Percentiles rank a stretch among this genome's conserved stretches.
phyloP scores from a whole-genome alignment of 2,888 invertebrate genomes.

The Tuberolachnus salignus region DNA sequence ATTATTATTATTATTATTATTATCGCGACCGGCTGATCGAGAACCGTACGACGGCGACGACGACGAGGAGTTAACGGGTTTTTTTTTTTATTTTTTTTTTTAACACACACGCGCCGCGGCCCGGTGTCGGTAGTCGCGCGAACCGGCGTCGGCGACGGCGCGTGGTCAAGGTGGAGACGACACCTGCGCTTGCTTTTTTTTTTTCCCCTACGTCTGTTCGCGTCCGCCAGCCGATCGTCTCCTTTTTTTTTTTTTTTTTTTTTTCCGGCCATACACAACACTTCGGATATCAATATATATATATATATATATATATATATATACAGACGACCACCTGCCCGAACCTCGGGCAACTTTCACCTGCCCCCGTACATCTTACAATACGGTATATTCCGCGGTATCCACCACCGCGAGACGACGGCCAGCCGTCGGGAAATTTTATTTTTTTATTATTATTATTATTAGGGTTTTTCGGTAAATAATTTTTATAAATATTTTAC shows the following conservation, averaged over 20 bases:
- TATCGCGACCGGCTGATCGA: neutral
- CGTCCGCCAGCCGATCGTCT: neutral
- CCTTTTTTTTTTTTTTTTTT: neutral
- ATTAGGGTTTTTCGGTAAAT: too few relatives aligned
- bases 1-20: neutral
- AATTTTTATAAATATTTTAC: too few relatives aligned
- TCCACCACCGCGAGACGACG: too few relatives aligned
- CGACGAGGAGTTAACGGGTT: too few relatives aligned
- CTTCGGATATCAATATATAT: too few relatives aligned
- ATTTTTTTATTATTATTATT: too few relatives aligned
- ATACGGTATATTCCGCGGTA: too few relatives aligned
- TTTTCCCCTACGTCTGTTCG: neutral
- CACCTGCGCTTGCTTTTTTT: constrained; percentile 45
- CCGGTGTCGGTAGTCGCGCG: neutral
- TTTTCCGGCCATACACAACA: too few relatives aligned
- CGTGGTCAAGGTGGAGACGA: constrained; percentile 53
- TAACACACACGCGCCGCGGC: neutral
- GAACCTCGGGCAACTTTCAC: too few relatives aligned
- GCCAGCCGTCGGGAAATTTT: too few relatives aligned
- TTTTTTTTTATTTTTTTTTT: constrained; percentile 20
- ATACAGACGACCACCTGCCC: constrained; percentile 8
- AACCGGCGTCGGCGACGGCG: constrained; percentile 33
- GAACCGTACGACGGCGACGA: neutral
- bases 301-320: neutral
- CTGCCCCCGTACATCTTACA: too few relatives aligned